A percentile compares a stretch with the other conserved stretches of the same genome.
These are phyloP conservation scores for Cacatua alba DNA, from an alignment of 2,113 vertebrate species.

Conservation along the genomic window DNA sequence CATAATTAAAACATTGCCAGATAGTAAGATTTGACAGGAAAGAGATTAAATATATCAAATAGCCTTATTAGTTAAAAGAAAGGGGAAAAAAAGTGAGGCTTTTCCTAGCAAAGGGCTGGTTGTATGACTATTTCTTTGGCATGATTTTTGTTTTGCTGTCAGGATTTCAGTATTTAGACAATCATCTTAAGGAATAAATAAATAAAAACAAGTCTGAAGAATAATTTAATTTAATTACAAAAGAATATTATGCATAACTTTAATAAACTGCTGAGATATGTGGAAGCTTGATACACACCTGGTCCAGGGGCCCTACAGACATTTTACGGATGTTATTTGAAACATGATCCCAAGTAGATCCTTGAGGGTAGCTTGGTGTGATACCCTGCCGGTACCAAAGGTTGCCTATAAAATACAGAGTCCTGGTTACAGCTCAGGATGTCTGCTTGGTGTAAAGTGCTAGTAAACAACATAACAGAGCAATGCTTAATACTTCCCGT, in stretches of 20 bases:
- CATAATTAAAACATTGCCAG: neutral
- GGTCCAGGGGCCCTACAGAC: constrained; percentile 92
- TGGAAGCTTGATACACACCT: constrained; percentile 77
- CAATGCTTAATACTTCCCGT: neutral
- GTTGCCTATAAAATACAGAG: constrained; percentile 77
- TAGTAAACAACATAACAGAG: neutral
- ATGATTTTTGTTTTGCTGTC: neutral
- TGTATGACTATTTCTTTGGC: neutral
- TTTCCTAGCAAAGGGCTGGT: neutral
- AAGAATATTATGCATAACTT: neutral
- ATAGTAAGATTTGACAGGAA: neutral
- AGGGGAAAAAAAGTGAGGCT: neutral
- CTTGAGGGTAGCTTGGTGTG: constrained; percentile 93
- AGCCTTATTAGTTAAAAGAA: neutral
- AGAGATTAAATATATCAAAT: neutral
- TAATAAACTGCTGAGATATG: neutral
- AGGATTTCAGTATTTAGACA: neutral
- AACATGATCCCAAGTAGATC: constrained; percentile 91
- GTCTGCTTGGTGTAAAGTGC: too few species aligned
- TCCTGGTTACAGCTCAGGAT: neutral
- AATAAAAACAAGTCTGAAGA: neutral
- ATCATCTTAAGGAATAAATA: neutral
- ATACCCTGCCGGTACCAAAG: constrained; percentile 91
- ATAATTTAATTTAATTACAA: neutral
- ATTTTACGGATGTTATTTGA: constrained; percentile 95